A percentile compares a stretch with the other conserved stretches of the same genome.
Evolutionary conservation across 35 echinoderm and acorn worm species (phyloP).

Genomic region (Strongylocentrotus purpuratus): DNA sequence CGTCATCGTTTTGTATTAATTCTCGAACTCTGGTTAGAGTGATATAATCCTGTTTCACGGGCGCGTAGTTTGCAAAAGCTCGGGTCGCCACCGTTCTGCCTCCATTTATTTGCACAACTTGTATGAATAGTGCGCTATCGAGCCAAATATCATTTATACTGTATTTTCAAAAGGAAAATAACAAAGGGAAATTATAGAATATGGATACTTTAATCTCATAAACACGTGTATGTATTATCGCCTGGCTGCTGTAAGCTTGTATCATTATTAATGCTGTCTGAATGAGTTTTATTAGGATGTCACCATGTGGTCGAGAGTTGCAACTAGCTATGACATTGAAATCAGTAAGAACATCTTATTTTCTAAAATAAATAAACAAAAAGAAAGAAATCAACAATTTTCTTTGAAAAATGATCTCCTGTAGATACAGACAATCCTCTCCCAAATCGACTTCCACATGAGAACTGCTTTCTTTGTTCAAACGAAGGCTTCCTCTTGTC

Average conservation of each 20-base stretch:
- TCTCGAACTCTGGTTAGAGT: neutral
- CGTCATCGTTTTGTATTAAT: neutral
- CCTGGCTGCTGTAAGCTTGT: neutral
- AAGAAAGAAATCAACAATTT: no score
- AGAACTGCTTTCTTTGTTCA: no score
- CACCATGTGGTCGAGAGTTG: neutral
- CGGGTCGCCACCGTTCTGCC: neutral
- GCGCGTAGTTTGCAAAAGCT: neutral
- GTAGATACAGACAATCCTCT: no score
- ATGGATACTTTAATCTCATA: neutral
- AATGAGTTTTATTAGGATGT: neutral
- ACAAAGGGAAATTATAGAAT: neutral
- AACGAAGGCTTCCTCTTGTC: no score
- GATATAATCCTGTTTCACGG: conserved; percentile 27
- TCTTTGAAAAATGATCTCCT: no score
- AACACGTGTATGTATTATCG: neutral
- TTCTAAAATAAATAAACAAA: no score
- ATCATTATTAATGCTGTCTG: neutral
- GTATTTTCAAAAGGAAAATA: neutral
- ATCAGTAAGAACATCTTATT: no score
- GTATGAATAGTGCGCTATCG: neutral
- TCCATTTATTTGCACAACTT: neutral
- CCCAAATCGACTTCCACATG: no score
- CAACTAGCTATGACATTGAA: neutral
- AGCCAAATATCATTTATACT: neutral